Evolutionary conservation across 2,113 vertebrate species (phyloP).

Genomic region (Petrocephalus zakoni): DNA sequence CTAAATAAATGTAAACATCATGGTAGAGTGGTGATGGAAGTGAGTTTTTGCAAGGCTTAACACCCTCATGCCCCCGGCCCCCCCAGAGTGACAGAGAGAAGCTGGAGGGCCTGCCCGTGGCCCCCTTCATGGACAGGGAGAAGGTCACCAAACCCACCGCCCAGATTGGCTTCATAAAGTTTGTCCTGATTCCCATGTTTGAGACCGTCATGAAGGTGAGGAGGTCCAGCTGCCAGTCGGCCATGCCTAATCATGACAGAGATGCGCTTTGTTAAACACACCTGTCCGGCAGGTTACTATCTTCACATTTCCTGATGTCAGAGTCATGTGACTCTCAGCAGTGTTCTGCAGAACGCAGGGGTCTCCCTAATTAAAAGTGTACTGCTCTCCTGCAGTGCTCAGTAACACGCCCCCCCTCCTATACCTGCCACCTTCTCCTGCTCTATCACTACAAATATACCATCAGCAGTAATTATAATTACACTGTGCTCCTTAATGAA

Average conservation of each 20-base stretch:
- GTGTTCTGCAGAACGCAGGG: neutral
- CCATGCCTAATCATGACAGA: neutral
- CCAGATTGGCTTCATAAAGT: slow-evolving; percentile 80
- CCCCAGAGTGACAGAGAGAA: slow-evolving; percentile 85
- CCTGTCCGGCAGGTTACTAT: neutral
- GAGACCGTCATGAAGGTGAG: slow-evolving; percentile 67
- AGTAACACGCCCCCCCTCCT: neutral
- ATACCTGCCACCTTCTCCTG: neutral
- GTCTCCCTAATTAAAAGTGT: neutral
- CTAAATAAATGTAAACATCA: neutral
- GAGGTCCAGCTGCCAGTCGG: neutral
- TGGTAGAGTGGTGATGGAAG: neutral
- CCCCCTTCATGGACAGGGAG: slow-evolving; percentile 93
- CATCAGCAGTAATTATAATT: neutral
- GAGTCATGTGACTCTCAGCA: neutral
- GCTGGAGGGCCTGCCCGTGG: slow-evolving; percentile 83
- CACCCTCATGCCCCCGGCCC: neutral
- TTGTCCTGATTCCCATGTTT: slow-evolving; percentile 69
- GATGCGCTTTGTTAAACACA: neutral
- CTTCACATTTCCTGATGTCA: neutral
- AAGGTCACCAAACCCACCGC: slow-evolving; percentile 89
- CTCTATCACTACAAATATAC: neutral
- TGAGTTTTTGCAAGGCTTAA: neutral
- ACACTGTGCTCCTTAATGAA: neutral
- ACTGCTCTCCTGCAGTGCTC: neutral